Percentiles rank a stretch among this genome's conserved stretches.
These are phyloP conservation scores for Leptoclinus maculatus DNA, from an alignment of 2,797 vertebrate species.

Conservation along the genomic window DNA sequence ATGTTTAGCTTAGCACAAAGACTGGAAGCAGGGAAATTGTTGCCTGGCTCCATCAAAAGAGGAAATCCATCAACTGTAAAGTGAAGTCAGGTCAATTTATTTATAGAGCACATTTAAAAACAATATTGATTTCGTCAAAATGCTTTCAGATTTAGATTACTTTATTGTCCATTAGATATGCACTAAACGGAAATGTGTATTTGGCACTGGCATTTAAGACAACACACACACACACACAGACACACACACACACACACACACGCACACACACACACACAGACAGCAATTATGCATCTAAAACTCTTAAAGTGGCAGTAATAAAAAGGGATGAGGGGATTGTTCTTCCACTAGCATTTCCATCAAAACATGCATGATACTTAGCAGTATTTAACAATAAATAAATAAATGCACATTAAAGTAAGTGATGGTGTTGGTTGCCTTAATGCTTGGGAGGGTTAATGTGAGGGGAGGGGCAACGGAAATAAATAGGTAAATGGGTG, in stretches of 20 bases:
- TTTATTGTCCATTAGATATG: background rate
- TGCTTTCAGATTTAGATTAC: background rate
- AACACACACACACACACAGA: no score
- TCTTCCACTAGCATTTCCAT: background rate
- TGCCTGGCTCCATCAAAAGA: background rate
- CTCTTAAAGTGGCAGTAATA: background rate
- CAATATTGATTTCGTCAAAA: background rate
- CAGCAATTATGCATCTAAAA: background rate
- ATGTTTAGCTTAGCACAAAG: background rate
- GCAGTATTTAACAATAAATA: background rate
- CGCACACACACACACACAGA: background rate
- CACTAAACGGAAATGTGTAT: background rate
- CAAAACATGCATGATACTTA: background rate
- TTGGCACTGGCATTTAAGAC: no score
- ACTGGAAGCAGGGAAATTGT: background rate
- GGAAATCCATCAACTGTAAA: background rate
- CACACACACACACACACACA: no score
- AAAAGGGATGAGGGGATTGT: background rate
- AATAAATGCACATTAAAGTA: background rate
- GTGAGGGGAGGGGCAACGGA: background rate
- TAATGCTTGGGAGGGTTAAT: background rate
- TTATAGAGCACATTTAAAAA: background rate
- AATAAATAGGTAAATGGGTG: background rate
- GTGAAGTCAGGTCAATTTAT: background rate
- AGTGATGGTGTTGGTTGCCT: background rate